Conservation (phyloP, 2,113 vertebrate genomes). For the Pteruthius melanotis region DNA sequence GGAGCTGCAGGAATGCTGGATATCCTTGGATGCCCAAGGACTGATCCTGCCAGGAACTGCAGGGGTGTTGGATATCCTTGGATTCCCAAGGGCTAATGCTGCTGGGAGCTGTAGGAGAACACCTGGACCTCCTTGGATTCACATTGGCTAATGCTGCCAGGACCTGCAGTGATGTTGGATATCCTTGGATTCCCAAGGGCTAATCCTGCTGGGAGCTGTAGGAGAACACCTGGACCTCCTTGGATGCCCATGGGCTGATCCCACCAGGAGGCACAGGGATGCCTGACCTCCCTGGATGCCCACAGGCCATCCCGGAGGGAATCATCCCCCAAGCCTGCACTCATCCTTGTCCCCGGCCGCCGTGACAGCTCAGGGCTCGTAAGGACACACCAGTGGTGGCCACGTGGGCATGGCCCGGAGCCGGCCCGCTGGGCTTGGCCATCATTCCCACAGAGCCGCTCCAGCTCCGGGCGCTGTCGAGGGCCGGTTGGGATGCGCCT, state of each 20-base stretch:
- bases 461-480: not conserved
- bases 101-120: not conserved
- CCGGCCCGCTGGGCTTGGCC: not conserved
- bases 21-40: too few species aligned
- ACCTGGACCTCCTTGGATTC: not conserved
- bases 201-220: accelerated
- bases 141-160: accelerated
- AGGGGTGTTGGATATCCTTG: too few species aligned
- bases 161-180: accelerated
- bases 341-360: accelerated
- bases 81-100: not conserved
- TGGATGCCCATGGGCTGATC: accelerated
- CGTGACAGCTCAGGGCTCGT: accelerated
- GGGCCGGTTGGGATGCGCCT: not conserved
- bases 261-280: not conserved
- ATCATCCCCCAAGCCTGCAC: accelerated
- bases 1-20: not conserved
- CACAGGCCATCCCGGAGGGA: not conserved
- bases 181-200: accelerated
- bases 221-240: not conserved
- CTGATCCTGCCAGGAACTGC: not conserved
- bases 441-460: not conserved
- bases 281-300: not conserved
- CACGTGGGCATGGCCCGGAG: not conserved
- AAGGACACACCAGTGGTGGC: not conserved